A percentile compares a stretch with the other conserved stretches of the same genome.
Conservation (phyloP, 2,888 invertebrate genomes). For the Empis stercorea region DNA sequence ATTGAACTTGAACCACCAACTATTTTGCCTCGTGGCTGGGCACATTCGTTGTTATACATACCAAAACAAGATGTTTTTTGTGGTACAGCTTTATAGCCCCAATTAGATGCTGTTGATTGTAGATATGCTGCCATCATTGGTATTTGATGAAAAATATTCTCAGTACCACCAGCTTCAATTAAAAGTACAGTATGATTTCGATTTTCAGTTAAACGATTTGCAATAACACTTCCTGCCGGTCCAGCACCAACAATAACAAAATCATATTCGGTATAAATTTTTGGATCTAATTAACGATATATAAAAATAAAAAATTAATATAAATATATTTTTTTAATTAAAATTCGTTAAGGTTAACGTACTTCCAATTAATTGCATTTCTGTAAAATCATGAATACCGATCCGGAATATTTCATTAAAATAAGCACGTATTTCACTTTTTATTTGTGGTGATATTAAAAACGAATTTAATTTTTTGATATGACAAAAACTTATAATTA, state of each 20-base stretch:
- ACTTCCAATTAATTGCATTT: not conserved
- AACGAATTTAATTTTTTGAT: not conserved
- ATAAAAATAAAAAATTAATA: not conserved
- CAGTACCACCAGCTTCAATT: conserved; percentile 40
- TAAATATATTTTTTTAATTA: not conserved
- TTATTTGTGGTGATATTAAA: not conserved
- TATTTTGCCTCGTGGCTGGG: conserved; percentile 43
- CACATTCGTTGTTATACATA: conserved; percentile 32
- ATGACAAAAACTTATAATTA: too few relatives aligned
- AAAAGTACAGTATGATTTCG: conserved; percentile 38
- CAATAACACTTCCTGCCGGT: conserved; percentile 53
- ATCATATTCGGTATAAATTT: conserved; percentile 50
- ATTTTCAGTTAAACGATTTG: conserved; percentile 35
- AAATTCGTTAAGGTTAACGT: not conserved
- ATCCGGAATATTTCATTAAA: not conserved
- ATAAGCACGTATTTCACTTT: not conserved
- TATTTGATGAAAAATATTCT: conserved; percentile 29
- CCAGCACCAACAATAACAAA: conserved; percentile 77
- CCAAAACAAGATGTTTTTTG: conserved; percentile 46
- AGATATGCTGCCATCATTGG: conserved; percentile 27
- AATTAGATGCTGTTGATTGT: conserved; percentile 44
- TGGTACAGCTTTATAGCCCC: conserved; percentile 56
- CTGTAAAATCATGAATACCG: not conserved
- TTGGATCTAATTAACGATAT: conserved; percentile 67
- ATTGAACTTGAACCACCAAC: conserved; percentile 47